Conservation (phyloP, 2,888 invertebrate species). For the Onchidella celtica region DNA sequence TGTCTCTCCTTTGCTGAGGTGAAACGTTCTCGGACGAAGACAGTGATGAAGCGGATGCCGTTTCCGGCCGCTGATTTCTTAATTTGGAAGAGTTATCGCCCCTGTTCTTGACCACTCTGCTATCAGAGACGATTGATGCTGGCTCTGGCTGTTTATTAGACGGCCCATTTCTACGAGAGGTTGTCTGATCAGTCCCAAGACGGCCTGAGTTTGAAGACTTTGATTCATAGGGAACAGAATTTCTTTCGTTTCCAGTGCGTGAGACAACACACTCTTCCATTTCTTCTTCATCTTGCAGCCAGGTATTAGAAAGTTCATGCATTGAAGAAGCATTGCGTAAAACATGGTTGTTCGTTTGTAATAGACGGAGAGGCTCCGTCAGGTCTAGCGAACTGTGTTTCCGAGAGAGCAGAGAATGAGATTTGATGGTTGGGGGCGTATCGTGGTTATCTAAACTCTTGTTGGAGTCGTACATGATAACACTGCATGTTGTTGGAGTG, state of each 20-base stretch:
- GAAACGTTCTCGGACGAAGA: conserved; percentile 37
- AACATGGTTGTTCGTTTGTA: background rate
- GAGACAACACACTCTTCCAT: too few relatives aligned
- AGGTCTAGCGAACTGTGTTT: conserved; percentile 44
- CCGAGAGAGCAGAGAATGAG: background rate
- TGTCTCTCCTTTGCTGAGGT: background rate
- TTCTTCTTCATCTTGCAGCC: background rate
- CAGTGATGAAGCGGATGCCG: background rate
- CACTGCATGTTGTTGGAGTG: conserved; percentile 50
- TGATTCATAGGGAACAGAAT: background rate
- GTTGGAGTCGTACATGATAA: conserved; percentile 53
- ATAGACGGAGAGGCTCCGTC: background rate
- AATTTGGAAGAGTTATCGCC: background rate
- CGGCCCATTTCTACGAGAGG: background rate
- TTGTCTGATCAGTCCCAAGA: background rate
- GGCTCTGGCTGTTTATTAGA: background rate
- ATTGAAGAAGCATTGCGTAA: conserved; percentile 30
- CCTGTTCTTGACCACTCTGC: background rate
- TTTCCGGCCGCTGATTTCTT: background rate
- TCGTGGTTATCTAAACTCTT: conserved; percentile 8
- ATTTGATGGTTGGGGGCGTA: background rate
- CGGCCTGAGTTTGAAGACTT: background rate
- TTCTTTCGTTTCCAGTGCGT: background rate
- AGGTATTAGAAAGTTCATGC: background rate
- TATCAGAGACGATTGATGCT: background rate